phyloP scores from a whole-genome alignment of 1,140 invertebrate species.

The Oreohelix idahoensis region DNA sequence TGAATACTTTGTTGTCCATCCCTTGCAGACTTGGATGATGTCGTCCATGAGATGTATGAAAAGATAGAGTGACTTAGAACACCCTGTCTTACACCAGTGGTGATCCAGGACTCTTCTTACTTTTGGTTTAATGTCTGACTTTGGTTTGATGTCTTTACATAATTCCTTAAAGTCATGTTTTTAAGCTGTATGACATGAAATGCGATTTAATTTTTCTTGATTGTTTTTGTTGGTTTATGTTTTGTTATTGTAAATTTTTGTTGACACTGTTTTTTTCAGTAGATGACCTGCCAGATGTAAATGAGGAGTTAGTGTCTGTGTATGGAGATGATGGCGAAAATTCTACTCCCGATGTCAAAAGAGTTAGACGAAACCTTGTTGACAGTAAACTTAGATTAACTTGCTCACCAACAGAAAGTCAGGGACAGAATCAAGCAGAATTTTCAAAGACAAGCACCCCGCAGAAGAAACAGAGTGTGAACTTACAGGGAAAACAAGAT shows the following conservation, averaged over 20 bases:
- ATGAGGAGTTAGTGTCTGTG: slow-evolving; percentile 2
- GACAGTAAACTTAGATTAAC: not conserved
- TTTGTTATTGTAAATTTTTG: too few species aligned
- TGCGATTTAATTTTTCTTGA: not conserved
- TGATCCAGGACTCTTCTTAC: too few species aligned
- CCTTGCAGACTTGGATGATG: too few species aligned
- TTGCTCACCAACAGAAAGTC: not conserved
- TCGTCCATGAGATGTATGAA: too few species aligned
- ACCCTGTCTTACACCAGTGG: too few species aligned
- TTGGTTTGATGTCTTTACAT: too few species aligned
- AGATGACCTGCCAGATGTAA: not conserved
- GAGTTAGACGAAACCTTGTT: not conserved
- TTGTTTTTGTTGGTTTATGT: not conserved
- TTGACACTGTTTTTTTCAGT: not conserved
- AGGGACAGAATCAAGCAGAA: not conserved
- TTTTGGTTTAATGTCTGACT: too few species aligned
- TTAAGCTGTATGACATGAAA: too few species aligned
- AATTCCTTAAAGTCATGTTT: too few species aligned
- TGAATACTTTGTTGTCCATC: too few species aligned
- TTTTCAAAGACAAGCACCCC: not conserved
- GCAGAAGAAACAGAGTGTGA: not conserved
- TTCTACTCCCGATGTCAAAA: not conserved
- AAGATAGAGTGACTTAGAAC: too few species aligned
- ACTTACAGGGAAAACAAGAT: not conserved
- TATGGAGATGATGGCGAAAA: not conserved